Base-by-base conservation (phyloP, 2,113 vertebrate genomes). In the Indri indri region DNA sequence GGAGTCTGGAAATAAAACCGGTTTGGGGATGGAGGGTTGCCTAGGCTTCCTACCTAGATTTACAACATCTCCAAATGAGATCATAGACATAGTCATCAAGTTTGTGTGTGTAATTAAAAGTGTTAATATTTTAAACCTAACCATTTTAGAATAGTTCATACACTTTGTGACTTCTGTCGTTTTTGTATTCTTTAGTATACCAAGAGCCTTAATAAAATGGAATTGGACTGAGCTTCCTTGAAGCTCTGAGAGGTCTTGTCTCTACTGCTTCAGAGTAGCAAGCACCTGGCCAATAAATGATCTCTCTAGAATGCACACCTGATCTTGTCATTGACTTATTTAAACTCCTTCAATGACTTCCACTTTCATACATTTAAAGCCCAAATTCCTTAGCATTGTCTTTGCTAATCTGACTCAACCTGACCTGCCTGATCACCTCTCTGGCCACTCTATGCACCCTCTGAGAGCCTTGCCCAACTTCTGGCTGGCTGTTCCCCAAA, bases 1-100 rank as follows among this genome's bases (percentile, higher is more conserved):
- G 20, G 25, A 90, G 8, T 88, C 68, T 84, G 23, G 27, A 84
- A 92, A 80, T 74, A 95, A 96, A 90, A 82, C 23, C 14, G 73
- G 23, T 59, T 27, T 34, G n/a, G 22, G 50, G 8, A 34, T 88
- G 23, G 42, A 52, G 3, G 23, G 6, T 76, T 54, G n/a, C 13
- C 25, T 54, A 6, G 23, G 37, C 42, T 63, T 95, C 59, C 37
- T 76, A 61, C 3, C 47, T 90, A 65, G 42, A 81, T 76, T 95
- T 74, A 80, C 17, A 83, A 11, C 18, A 42, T 65, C 12, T 88
- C 30, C 23, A 85, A 80, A 76, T 81, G 65, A 88, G 66, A 83
- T 34, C 34, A 76, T 42, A 59, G 73, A 91, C 81, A 74, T 83
- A 68, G 18, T 63, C 68, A 59, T 80, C 14, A 4, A 61, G 70